Conservation (phyloP, 2,888 invertebrate genomes). For the Phymatocera aterrima region DNA sequence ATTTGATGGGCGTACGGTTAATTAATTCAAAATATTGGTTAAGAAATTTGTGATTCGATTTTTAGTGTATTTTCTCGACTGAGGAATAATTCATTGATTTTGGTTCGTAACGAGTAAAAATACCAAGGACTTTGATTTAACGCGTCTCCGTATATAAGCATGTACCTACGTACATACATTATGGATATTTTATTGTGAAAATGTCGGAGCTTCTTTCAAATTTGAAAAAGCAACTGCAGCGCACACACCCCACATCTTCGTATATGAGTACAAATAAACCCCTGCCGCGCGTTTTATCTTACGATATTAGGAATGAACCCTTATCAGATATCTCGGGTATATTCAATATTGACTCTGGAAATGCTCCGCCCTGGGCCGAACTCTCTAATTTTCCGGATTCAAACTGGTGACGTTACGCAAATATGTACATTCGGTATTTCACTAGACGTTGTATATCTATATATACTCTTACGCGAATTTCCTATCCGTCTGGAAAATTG, state of each 20-base stretch:
- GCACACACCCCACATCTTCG: neutral
- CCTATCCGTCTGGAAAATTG: conserved; percentile 14
- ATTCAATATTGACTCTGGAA: conserved; percentile 68
- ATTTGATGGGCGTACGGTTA: neutral
- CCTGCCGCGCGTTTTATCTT: neutral
- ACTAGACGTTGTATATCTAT: conserved; percentile 13
- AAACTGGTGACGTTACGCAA: conserved; percentile 65
- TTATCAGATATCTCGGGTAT: conserved; percentile 64
- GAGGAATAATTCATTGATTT: neutral
- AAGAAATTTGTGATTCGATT: neutral
- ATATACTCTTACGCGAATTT: conserved; percentile 23
- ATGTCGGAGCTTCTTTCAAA: neutral
- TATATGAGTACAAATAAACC: neutral
- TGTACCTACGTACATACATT: too few relatives aligned
- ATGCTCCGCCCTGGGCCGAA: conserved; percentile 61
- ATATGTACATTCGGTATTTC: conserved; percentile 53
- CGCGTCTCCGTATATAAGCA: too few relatives aligned
- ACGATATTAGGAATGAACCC: conserved; percentile 56
- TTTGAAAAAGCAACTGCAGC: neutral
- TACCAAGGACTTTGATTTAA: neutral
- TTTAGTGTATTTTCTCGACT: neutral
- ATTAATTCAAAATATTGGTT: neutral
- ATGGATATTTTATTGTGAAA: neutral
- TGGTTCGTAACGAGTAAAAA: neutral
- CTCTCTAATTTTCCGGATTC: conserved; percentile 68